Evolutionary conservation across 2,888 invertebrate genomes (phyloP), one percentile per base, ranked within the genome.

Genomic region (Ophioninae sp.): DNA sequence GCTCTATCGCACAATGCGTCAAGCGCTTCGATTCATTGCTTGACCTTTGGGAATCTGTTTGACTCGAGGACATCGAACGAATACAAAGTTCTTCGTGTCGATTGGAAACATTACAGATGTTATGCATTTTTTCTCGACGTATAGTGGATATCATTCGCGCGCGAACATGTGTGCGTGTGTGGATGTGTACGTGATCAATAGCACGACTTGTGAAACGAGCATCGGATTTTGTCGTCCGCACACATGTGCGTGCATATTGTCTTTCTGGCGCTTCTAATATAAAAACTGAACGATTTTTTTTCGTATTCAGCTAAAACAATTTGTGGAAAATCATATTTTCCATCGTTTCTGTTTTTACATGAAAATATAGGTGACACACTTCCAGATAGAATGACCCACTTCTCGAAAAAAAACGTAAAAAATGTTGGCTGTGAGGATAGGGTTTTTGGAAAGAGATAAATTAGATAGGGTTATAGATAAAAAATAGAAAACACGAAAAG

Each of bases 1-100:
- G 65, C 23, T 65, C 65, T 57, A n/a, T 76, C 67, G 67, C 76
- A 59, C 76, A 76, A 76, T 67, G 56, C 8, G 8, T 39, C 21
- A 56, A 13, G 20, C 50, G 17, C 8, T 20, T 74, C 44, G 20
- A 62, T 74, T 74, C 8, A 64, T 64, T 56, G 62, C 17, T 44
- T 64, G 64, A 74, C 74, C 74, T 74, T 62, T 62, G 70, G 23
- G n/a, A 21, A n/a, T 62, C 44, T n/a, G 41, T 65, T 65, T 39
- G 7, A 65, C 65, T n/a, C n/a, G 41, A 7, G 23, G 30, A 21
- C 62, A 62, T 23, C 13, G 61, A 62, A 17, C 13, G 2, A 30
- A 8, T 10, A 30, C 10, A 10, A 62, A 64, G 30, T 30, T 37
- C 37, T 17, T 50, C 17, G 50, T 50, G 13, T 50, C 50, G 6